phyloP scores from a whole-genome alignment of 2,888 invertebrate species.

The Mayetiola destructor region DNA sequence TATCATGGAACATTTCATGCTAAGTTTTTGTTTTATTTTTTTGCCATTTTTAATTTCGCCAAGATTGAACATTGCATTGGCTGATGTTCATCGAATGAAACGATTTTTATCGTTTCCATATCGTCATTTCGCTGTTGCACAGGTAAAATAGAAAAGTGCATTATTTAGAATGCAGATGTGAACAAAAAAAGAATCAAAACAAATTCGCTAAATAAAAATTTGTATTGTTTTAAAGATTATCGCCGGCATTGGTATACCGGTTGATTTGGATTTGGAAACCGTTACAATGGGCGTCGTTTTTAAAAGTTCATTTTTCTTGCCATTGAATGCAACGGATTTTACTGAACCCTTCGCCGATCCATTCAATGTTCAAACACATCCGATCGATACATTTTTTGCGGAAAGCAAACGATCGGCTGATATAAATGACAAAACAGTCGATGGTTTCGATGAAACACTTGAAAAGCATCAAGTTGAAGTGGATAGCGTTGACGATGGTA shows the following conservation, averaged over 20 bases:
- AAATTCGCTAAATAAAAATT: background rate
- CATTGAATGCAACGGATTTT: conserved; percentile 15
- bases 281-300: conserved; percentile 19
- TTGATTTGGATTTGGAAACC: conserved; percentile 17
- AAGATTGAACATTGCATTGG: background rate
- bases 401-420: background rate
- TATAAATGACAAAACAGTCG: background rate
- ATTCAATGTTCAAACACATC: background rate
- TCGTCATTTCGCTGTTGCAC: conserved; percentile 30
- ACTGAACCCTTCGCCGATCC: background rate
- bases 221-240: conserved; percentile 17
- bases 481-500: background rate
- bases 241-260: conserved; percentile 19
- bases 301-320: conserved; percentile 19
- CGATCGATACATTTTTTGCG: background rate
- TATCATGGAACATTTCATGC: background rate
- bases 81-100: conserved; percentile 23
- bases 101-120: conserved; percentile 28
- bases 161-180: background rate
- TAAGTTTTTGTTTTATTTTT: background rate
- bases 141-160: too few species aligned
- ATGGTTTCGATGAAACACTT: conserved; percentile 6
- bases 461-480: conserved; percentile 15
- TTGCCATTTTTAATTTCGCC: background rate
- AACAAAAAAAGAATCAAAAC: background rate